phyloP scores from a whole-genome alignment of 2,888 invertebrate species.

The Ceramica pisi region DNA sequence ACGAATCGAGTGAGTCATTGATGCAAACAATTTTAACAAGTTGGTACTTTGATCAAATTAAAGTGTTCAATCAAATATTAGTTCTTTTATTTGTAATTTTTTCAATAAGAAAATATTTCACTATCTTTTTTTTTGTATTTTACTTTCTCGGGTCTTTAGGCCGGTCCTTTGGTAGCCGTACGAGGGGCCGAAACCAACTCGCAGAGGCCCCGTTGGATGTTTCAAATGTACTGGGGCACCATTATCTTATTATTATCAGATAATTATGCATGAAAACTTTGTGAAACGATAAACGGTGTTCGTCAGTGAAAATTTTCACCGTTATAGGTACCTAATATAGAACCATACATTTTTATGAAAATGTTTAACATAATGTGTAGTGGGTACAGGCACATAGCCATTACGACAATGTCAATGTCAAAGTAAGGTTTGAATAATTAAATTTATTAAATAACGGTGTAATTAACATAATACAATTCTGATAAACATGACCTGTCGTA shows the following conservation, averaged over 20 bases:
- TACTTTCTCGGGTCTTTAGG: no score
- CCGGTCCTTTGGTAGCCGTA: no score
- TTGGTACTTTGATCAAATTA: background rate
- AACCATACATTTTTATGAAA: background rate
- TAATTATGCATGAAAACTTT: no score
- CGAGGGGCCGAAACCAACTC: no score
- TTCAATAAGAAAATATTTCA: no score
- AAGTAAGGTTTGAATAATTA: conserved; percentile 27
- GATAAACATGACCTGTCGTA: conserved; percentile 40
- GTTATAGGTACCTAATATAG: background rate
- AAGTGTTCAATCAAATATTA: background rate
- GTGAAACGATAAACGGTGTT: no score
- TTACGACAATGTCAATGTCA: conserved; percentile 43
- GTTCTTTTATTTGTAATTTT: background rate
- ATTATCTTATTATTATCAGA: no score
- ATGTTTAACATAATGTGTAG: background rate
- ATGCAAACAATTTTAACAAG: background rate
- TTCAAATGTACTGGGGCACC: no score
- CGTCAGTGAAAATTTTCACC: background rate
- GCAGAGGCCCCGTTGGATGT: no score
- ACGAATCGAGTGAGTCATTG: background rate
- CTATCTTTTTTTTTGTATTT: no score
- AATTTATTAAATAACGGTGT: conserved; percentile 19
- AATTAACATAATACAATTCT: conserved; percentile 33
- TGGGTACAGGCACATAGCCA: no score